phyloP scores from a whole-genome alignment of 2,797 vertebrate genomes.

The Cetoscarus ocellatus region DNA sequence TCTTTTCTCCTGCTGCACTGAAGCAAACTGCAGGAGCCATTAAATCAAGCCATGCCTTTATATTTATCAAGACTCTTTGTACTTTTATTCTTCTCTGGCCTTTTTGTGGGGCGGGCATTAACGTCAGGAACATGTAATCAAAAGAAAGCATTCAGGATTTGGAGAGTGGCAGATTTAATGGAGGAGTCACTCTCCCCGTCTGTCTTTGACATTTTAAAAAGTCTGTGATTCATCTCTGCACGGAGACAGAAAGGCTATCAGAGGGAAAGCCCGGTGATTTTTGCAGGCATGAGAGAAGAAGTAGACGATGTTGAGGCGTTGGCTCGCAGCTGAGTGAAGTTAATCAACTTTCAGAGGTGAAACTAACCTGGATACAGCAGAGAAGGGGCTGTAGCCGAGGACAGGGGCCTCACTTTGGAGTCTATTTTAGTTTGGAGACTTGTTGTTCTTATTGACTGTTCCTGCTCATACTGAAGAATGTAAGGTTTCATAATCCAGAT shows the following conservation, averaged over 20 bases:
- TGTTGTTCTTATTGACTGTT: not conserved
- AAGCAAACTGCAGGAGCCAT: conserved; percentile 8
- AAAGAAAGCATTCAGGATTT: not conserved
- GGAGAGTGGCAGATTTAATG: conserved; percentile 8
- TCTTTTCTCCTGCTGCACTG: conserved; percentile 6
- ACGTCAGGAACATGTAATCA: conserved; percentile 14
- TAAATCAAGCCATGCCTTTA: not conserved
- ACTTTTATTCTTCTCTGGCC: not conserved
- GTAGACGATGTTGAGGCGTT: conserved; percentile 13
- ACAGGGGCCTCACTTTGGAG: not conserved
- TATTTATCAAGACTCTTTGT: not conserved
- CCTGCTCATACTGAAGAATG: not conserved
- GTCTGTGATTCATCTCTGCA: conserved; percentile 3
- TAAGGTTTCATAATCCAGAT: no score
- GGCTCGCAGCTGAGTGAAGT: conserved; percentile 4
- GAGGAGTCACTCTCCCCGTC: not conserved
- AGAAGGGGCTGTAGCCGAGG: conserved; percentile 4
- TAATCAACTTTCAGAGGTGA: conserved; percentile 7
- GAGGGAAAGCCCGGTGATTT: conserved; percentile 3
- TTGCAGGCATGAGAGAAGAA: not conserved
- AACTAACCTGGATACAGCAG: conserved; percentile 21
- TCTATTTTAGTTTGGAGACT: not conserved
- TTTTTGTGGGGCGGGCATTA: not conserved
- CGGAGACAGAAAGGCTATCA: not conserved
- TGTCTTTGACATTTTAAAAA: conserved; percentile 28